Evolutionary conservation across 1,140 invertebrate genomes (phyloP), one percentile per base, ranked within the genome.

Genomic region (Penaeus vannamei): DNA sequence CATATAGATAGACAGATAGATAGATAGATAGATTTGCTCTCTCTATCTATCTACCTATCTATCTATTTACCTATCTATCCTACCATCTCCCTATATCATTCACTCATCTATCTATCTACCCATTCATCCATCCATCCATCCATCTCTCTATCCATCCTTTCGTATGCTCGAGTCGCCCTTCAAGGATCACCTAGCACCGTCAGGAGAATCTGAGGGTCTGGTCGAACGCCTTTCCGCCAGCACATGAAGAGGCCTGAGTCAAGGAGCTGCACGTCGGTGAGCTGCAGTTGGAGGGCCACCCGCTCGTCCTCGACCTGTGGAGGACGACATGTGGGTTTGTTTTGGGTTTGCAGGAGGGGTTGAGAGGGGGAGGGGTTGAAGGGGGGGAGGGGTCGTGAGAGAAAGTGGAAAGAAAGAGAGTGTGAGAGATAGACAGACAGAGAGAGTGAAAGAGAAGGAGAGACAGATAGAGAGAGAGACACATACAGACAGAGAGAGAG

Each of bases 241-340:
- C 87, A 89, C 87, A 89, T 89, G 72, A 89, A 89, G 66, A 89
- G 29, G 2, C 87, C 87, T 1, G 87, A 89, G 32, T 89, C 87
- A 29, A 79, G 72, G 20, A 83, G 76, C 2, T 83, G 87, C 4
- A 89, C 82, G 72, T 89, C 87, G 1, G 87, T 36, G 29, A 89
- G 61, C 10, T 59, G 77, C 29, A 89, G 53, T 29, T 89, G 42
- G 29, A 89, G 82, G 29, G n/a, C 76, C 60, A 89, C 82, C 10
- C 22, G 20, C 10, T 69, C 87, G 29, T 62, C 82, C 42, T 79
- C 87, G n/a, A 29, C 29, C 87, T 89, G 87, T 14, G 53, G 53
- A 53, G 53, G 53, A 53, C 12, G 53, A 53, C 12, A 17, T 1
- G 53, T 14, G 53, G 53, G 3, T 42, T 42, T 42, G 36, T 7